Evolutionary conservation across 2,113 vertebrate species (phyloP).

Genomic region (Vimba vimba): DNA sequence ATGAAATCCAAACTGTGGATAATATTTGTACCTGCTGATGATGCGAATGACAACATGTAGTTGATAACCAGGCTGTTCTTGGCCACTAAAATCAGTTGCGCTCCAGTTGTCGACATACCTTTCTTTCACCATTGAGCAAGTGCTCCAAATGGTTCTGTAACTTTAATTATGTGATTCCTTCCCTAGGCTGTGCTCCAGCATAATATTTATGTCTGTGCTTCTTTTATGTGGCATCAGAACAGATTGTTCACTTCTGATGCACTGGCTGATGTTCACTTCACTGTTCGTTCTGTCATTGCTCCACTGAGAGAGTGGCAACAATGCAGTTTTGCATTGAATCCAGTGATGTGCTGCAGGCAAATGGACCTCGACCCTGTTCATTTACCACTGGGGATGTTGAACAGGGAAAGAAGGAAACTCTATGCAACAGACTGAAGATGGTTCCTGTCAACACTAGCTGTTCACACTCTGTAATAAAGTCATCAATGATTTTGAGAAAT

Average conservation of each 20-base stretch:
- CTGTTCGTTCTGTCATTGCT: conserved; percentile 33
- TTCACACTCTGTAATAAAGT: conserved; percentile 40
- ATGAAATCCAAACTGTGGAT: background rate
- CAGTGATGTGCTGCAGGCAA: conserved; percentile 40
- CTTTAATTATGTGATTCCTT: conserved; percentile 4
- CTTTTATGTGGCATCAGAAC: conserved; percentile 9
- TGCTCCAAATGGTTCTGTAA: background rate
- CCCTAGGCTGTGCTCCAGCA: background rate
- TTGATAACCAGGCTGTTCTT: too few relatives aligned
- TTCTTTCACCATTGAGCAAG: background rate
- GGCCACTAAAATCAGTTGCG: background rate
- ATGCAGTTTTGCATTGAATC: conserved; percentile 49
- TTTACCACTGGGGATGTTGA: conserved; percentile 34
- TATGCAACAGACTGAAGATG: conserved; percentile 27
- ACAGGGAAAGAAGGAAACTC: conserved; percentile 14
- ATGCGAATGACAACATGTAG: background rate
- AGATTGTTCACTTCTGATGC: conserved; percentile 18
- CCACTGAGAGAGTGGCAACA: conserved; percentile 23
- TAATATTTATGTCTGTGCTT: conserved; percentile 6
- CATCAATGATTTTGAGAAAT: conserved; percentile 26
- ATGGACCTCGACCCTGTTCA: conserved; percentile 24
- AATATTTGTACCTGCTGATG: background rate
- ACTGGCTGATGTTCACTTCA: conserved; percentile 2
- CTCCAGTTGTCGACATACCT: too few relatives aligned
- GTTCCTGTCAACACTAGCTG: conserved; percentile 42